Conservation (phyloP, 2,113 vertebrate species). For the Puma concolor region DNA sequence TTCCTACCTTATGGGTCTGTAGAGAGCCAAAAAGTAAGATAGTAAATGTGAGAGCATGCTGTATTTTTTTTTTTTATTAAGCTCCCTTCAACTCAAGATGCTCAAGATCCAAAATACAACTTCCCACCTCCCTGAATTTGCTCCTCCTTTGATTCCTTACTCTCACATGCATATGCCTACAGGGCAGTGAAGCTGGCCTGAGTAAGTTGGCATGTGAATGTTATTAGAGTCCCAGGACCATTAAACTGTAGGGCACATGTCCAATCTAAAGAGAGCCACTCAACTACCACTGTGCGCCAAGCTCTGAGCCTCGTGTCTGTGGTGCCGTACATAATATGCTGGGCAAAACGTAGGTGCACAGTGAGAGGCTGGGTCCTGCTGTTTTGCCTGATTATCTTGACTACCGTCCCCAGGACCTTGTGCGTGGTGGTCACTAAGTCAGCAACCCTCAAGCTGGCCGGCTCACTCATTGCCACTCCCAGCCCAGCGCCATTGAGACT, state of each 20-base stretch:
- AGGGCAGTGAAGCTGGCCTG: background rate
- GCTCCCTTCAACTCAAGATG: background rate
- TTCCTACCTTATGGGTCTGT: background rate
- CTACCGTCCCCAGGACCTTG: background rate
- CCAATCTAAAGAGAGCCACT: background rate
- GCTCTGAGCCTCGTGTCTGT: background rate
- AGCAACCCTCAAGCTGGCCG: background rate
- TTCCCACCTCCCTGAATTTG: background rate
- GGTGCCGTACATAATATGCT: background rate
- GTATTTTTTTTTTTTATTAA: background rate
- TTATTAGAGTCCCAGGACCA: background rate
- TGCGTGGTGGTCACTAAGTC: rapidly evolving
- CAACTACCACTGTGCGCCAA: background rate
- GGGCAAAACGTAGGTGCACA: background rate
- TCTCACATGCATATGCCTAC: background rate
- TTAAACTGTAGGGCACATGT: background rate
- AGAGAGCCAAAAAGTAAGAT: background rate
- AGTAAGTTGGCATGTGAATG: too few relatives aligned
- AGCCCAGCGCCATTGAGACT: background rate
- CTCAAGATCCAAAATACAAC: background rate
- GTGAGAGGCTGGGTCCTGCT: too few relatives aligned
- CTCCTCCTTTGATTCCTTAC: background rate
- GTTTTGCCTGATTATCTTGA: background rate
- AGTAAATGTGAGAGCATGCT: background rate
- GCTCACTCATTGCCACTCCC: background rate